Percentiles rank a stretch among this genome's conserved stretches.
phyloP scores from a whole-genome alignment of 2,113 vertebrate genomes.

The Brachyhypopomus gauderio region DNA sequence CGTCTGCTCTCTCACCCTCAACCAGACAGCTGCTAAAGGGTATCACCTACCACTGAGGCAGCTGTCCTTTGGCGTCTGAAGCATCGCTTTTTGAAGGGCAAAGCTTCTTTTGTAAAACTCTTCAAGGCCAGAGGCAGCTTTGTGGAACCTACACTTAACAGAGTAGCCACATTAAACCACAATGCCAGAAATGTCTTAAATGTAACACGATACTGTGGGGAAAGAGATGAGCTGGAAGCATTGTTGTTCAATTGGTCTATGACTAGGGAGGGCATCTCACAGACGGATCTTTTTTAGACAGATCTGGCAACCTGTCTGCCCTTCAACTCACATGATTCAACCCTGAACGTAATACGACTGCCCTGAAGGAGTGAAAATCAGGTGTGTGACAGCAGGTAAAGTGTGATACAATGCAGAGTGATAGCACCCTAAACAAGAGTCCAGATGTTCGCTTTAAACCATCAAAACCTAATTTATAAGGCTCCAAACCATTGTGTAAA shows the following conservation, averaged over 20 bases:
- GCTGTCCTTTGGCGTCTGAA: conserved; percentile 9
- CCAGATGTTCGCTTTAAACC: not conserved
- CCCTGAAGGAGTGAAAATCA: too few relatives aligned
- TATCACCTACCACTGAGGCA: not conserved
- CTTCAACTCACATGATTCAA: too few relatives aligned
- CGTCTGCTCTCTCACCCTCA: conserved; percentile 6
- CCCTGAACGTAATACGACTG: too few relatives aligned
- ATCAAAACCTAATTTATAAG: not conserved
- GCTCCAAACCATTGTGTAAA: not conserved
- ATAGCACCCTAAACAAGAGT: too few relatives aligned
- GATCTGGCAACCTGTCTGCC: too few relatives aligned
- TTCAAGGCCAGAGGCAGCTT: not conserved
- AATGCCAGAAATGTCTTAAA: not conserved
- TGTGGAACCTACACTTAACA: not conserved
- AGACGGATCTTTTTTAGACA: too few relatives aligned
- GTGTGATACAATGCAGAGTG: too few relatives aligned
- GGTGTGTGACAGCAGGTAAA: too few relatives aligned
- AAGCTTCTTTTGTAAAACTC: not conserved
- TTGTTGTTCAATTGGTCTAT: not conserved
- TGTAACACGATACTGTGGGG: not conserved
- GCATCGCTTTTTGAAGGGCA: not conserved
- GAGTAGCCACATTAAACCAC: not conserved
- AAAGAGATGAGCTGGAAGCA: not conserved
- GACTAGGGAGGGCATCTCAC: too few relatives aligned
- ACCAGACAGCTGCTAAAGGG: conserved; percentile 12